These are phyloP conservation scores for Ceryle rudis DNA, from an alignment of 2,797 vertebrate species.

Conservation along the genomic window DNA sequence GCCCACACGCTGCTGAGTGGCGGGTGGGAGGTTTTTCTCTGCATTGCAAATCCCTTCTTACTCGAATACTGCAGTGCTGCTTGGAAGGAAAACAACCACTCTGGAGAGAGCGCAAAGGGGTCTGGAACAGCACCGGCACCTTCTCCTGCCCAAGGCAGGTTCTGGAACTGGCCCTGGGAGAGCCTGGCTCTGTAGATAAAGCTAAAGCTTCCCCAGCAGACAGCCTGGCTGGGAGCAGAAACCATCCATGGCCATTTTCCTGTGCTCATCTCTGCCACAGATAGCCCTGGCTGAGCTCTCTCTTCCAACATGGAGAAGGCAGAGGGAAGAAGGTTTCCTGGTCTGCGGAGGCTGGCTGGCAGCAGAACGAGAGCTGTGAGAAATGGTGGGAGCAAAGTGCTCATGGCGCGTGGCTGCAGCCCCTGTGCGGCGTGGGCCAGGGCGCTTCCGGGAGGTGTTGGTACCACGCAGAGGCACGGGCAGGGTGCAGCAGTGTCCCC, in stretches of 20 bases:
- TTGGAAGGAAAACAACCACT: conserved; percentile 51
- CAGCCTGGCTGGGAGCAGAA: neutral
- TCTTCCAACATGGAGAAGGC: neutral
- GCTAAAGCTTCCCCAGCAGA: neutral
- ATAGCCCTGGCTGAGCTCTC: neutral
- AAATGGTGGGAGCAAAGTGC: neutral
- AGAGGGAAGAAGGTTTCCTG: neutral
- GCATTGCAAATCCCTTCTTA: conserved; percentile 59
- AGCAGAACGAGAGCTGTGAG: neutral
- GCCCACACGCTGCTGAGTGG: conserved; percentile 45
- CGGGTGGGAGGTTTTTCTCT: conserved; percentile 54
- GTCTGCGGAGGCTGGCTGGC: neutral
- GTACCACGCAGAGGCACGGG: neutral
- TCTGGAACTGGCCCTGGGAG: neutral
- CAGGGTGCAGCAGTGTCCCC: neutral
- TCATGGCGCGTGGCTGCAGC: neutral
- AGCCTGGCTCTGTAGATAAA: neutral
- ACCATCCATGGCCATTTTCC: neutral
- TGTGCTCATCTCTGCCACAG: neutral
- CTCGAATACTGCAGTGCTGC: conserved; percentile 46
- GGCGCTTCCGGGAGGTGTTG: accelerated
- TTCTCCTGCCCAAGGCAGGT: neutral
- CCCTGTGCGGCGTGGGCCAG: neutral
- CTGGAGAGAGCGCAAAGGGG: neutral
- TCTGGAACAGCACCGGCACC: neutral